phyloP scores from a whole-genome alignment of 2,797 vertebrate genomes.

The Poecilia picta region DNA sequence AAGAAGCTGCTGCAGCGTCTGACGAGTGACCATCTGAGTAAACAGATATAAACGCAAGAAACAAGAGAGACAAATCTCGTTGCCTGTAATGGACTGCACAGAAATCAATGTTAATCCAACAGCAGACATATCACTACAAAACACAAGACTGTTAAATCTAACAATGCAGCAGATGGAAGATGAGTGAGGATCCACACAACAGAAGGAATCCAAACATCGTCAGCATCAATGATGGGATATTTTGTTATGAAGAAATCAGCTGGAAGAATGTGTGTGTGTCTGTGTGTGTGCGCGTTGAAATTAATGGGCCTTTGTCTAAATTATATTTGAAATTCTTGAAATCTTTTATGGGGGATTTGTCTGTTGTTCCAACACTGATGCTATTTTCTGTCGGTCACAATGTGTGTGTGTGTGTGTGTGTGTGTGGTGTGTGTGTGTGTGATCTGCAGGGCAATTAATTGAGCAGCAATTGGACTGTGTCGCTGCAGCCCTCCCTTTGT shows the following conservation, averaged over 20 bases:
- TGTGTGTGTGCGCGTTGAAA: neutral
- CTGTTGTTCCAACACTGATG: slow-evolving; percentile 41
- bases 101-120: slow-evolving; percentile 40
- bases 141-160: slow-evolving; percentile 30
- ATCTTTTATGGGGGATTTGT: slow-evolving; percentile 20
- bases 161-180: slow-evolving; percentile 3
- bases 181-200: slow-evolving; percentile 2
- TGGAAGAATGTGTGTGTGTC: neutral
- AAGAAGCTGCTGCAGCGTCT: neutral
- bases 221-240: slow-evolving; percentile 31
- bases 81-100: slow-evolving; percentile 22
- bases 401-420: slow-evolving; percentile 16
- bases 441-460: slow-evolving; percentile 53
- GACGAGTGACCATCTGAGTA: slow-evolving; percentile 13
- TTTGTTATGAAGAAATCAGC: slow-evolving; percentile 15
- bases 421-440: slow-evolving; percentile 14
- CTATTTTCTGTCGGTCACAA: slow-evolving; percentile 28
- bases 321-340: slow-evolving; percentile 37
- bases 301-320: neutral
- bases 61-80: slow-evolving; percentile 6
- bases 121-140: slow-evolving; percentile 27
- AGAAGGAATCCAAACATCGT: slow-evolving; percentile 25
- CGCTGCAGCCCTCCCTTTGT: slow-evolving; percentile 46
- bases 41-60: neutral
- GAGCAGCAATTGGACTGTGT: slow-evolving; percentile 61